These are phyloP conservation scores for Holotrichia oblita DNA, from an alignment of 1,140 invertebrate species.

Conservation along the genomic window DNA sequence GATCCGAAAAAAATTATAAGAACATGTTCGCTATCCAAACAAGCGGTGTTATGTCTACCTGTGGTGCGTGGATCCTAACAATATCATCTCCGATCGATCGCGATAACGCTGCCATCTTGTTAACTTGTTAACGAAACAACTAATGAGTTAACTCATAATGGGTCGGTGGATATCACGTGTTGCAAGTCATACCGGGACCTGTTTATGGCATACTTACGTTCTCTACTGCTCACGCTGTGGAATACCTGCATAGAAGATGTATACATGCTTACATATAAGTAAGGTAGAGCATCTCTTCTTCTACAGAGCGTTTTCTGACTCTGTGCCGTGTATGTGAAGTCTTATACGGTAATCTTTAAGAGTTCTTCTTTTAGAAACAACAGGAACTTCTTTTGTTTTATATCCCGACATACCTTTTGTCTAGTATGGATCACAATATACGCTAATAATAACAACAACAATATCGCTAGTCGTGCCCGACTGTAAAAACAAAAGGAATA, in stretches of 20 bases:
- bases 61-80: conserved; percentile 56
- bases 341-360: too few relatives aligned
- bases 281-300: too few relatives aligned
- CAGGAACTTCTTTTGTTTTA: not conserved
- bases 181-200: conserved; percentile 58
- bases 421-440: not conserved
- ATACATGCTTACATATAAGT: too few relatives aligned
- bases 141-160: conserved; percentile 59
- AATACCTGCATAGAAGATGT: too few relatives aligned
- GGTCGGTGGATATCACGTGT: conserved; percentile 50
- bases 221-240: too few relatives aligned
- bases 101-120: conserved; percentile 60
- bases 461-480: not conserved
- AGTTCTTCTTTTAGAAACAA: too few relatives aligned
- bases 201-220: conserved; percentile 44
- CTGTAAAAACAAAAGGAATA: too few relatives aligned
- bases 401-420: conserved; percentile 1
- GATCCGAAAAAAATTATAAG: conserved; percentile 49
- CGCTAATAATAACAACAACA: not conserved
- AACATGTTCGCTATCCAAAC: conserved; percentile 43
- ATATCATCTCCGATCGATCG: conserved; percentile 56
- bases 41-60: conserved; percentile 45
- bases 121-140: conserved; percentile 61
- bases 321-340: too few relatives aligned
- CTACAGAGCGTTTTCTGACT: too few relatives aligned